Percentiles rank a stretch among this genome's conserved stretches.
These are phyloP conservation scores for Octonoba sinensis DNA, from an alignment of 2,888 invertebrate genomes.

Conservation along the genomic window DNA sequence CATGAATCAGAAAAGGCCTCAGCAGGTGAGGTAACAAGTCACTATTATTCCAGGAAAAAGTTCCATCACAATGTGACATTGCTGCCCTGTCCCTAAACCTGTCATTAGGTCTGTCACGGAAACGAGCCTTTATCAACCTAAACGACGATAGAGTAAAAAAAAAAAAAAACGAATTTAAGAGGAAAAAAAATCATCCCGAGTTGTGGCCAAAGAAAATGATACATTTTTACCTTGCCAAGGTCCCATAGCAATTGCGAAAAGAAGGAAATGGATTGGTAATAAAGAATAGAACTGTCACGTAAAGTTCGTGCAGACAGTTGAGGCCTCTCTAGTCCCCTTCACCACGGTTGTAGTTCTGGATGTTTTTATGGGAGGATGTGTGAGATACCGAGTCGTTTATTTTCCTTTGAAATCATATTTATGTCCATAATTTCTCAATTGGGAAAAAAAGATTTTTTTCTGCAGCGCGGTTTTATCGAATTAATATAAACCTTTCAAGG, in stretches of 20 bases:
- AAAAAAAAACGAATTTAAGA: not conserved
- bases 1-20: no score
- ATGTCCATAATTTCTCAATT: no score
- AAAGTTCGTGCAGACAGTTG: slow-evolving; percentile 11
- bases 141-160: slow-evolving; percentile 5
- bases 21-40: not conserved
- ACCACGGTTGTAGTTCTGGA: slow-evolving; percentile 1
- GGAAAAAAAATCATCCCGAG: slow-evolving; percentile 16
- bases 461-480: no score
- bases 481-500: no score
- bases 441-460: no score
- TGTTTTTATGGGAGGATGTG: no score
- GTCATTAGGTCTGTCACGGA: slow-evolving; percentile 6
- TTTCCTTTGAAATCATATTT: no score
- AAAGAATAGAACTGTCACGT: slow-evolving; percentile 47
- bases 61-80: no score
- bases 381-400: no score
- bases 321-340: slow-evolving; percentile 7
- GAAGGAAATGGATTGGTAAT: slow-evolving; percentile 13
- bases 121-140: slow-evolving; percentile 5
- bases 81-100: no score
- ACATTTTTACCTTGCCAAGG: slow-evolving; percentile 29
- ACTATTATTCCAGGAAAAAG: slow-evolving; percentile 11
- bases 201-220: slow-evolving; percentile 27
- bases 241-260: slow-evolving; percentile 29